phyloP scores from a whole-genome alignment of 1,140 invertebrate species.

The Drosophila micromelanica region DNA sequence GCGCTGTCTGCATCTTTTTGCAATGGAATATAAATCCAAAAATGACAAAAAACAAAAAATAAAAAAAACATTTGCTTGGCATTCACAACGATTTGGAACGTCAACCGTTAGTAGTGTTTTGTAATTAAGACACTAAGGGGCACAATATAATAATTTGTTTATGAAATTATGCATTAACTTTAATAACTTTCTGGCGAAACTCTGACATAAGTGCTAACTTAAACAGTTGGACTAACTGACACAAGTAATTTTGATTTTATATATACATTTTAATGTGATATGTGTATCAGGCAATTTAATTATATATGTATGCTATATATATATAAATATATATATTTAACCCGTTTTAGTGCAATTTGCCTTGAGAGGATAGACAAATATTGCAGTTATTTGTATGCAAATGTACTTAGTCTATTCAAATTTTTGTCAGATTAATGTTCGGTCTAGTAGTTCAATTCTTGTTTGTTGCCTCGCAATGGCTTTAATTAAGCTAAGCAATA shows the following conservation, averaged over 20 bases:
- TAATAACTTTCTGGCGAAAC: constrained; percentile 49
- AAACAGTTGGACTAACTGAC: constrained; percentile 4
- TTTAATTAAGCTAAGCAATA: too few species aligned
- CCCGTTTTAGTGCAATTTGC: too few species aligned
- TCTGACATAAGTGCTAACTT: constrained; percentile 29
- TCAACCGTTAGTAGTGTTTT: constrained; percentile 33
- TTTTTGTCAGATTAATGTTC: too few species aligned
- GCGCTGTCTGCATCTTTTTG: constrained; percentile 22
- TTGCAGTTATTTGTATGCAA: too few species aligned
- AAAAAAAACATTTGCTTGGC: constrained; percentile 59
- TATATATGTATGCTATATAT: too few species aligned
- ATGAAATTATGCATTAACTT: constrained; percentile 56
- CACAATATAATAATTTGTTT: constrained; percentile 60
- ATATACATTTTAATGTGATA: neutral
- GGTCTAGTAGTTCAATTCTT: too few species aligned
- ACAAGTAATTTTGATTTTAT: neutral
- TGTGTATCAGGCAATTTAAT: too few species aligned
- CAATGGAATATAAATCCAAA: constrained; percentile 27
- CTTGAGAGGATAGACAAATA: too few species aligned
- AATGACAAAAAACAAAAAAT: constrained; percentile 61
- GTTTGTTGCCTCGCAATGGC: too few species aligned
- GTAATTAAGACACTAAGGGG: constrained; percentile 59
- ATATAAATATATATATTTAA: too few species aligned
- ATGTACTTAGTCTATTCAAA: too few species aligned
- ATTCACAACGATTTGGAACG: constrained; percentile 45